Evolutionary conservation across 2,113 vertebrate species (phyloP), one percentile per base, ranked within the genome.

Genomic region (Agapornis roseicollis): DNA sequence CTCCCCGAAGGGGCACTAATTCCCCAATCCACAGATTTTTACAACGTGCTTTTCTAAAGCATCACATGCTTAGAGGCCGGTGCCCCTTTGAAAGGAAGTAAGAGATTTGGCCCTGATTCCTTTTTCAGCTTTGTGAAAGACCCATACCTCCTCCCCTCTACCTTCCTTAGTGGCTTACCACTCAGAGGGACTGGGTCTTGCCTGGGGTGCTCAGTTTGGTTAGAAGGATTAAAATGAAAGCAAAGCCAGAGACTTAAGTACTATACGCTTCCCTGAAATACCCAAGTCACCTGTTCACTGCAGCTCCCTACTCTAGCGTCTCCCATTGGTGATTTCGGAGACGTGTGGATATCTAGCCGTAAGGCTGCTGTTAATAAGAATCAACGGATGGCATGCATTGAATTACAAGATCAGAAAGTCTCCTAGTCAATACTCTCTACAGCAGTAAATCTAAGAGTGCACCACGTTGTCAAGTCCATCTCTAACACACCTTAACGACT

Each of bases 251-350:
- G 15, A 17, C 9, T 33, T 37, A 33, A 73, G 35, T 35, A 19
- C 64, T 53, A 37, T 5, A 46, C 5, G 7, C 27, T 64, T 25
- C 29, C 47, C 33, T 20, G 19, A 27, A 66, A 46, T 13, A 5
- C 8, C 10, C 13, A 19, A 49, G 7, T 39, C 85, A 37, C 14
- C 41, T 0, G 0, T 63, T 94, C 37, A 27, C 33, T 1, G 1
- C 53, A 37, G 33, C 9, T 68, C 39, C 69, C n/a, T 27, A 1
- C 56, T 85, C 33, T n/a, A 37, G 47, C 55, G 20, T 52, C 91
- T 76, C 46, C 33, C 33, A 16, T 39, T 55, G 11, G 27, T 64
- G 46, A 31, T 35, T 96, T 79, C 71, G 44, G 78, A 89, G 61
- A 46, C 16, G 23, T 18, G 4, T 1, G 6, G 41, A 28, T 68